These are phyloP conservation scores for Entelurus aequoreus DNA, from an alignment of 2,113 vertebrate genomes.

Conservation along the genomic window DNA sequence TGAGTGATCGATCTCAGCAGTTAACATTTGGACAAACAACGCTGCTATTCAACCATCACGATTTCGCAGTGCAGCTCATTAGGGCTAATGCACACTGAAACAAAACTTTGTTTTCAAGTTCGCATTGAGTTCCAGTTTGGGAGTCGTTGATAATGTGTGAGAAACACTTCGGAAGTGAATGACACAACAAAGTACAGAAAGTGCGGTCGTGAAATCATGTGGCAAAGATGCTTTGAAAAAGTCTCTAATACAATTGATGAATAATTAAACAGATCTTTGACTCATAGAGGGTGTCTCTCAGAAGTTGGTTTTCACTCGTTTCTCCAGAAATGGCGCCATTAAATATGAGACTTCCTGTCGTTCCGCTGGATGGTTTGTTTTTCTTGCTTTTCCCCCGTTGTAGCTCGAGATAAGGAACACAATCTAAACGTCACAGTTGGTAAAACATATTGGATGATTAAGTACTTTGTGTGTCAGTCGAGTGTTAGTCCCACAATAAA, in stretches of 20 bases:
- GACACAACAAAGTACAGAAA: constrained; percentile 20
- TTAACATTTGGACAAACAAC: neutral
- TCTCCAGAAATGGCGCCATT: constrained; percentile 3
- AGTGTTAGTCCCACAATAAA: neutral
- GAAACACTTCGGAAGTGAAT: constrained; percentile 21
- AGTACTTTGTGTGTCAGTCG: neutral
- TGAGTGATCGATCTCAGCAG: neutral
- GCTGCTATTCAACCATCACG: neutral
- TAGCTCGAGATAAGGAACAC: constrained; percentile 17
- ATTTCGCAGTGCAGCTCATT: no score
- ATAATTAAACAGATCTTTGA: neutral
- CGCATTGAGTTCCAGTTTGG: constrained; percentile 7
- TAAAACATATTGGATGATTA: constrained; percentile 1
- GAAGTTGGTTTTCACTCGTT: neutral
- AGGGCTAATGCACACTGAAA: constrained; percentile 1
- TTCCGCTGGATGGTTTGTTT: neutral
- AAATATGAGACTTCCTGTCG: constrained; percentile 18
- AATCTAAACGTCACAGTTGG: neutral
- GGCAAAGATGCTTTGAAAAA: constrained; percentile 1
- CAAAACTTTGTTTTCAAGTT: constrained; percentile 12
- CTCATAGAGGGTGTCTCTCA: constrained; percentile 1
- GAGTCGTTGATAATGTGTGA: constrained; percentile 10
- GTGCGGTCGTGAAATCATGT: constrained; percentile 5
- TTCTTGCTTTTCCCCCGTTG: constrained; percentile 13
- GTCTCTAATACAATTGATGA: neutral